Conservation (phyloP, 2,113 vertebrate genomes). For the Forbesichthys agassizii region DNA sequence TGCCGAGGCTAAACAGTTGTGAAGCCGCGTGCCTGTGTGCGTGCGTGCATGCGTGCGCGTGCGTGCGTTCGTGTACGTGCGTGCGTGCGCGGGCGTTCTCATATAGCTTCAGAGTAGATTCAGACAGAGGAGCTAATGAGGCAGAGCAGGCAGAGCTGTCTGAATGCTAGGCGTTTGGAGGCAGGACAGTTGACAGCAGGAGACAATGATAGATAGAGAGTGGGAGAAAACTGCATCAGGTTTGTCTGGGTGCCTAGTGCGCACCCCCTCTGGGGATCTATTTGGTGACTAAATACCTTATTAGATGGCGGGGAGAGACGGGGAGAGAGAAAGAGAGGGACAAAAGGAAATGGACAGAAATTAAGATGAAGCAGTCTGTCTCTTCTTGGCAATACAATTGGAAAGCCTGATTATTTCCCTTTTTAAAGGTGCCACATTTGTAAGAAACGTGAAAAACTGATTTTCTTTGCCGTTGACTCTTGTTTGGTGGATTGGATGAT, state of each 20-base stretch:
- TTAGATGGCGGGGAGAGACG: conserved; percentile 25
- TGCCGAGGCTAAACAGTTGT: background rate
- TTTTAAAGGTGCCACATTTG: too few relatives aligned
- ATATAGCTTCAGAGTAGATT: conserved; percentile 17
- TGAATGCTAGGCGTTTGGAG: conserved; percentile 24
- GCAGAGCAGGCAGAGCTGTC: conserved; percentile 26
- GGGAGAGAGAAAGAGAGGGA: background rate
- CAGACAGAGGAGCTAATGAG: conserved; percentile 40
- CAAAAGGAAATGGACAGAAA: conserved; percentile 8
- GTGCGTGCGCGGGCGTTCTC: background rate
- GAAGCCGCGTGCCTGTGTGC: background rate
- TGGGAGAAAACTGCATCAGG: conserved; percentile 19
- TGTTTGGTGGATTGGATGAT: too few relatives aligned
- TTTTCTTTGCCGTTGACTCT: too few relatives aligned
- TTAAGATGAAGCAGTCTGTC: background rate
- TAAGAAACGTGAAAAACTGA: too few relatives aligned
- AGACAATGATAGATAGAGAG: conserved; percentile 7
- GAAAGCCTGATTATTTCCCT: too few relatives aligned
- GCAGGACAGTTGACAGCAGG: conserved; percentile 3
- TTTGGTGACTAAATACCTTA: conserved; percentile 55
- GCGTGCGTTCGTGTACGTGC: background rate
- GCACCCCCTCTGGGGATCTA: conserved; percentile 24
- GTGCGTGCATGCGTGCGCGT: background rate
- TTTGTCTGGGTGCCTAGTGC: conserved; percentile 23
- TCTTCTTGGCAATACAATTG: too few relatives aligned